These are phyloP conservation scores for Ceramica pisi DNA, from an alignment of 2,888 invertebrate genomes.

Conservation along the genomic window DNA sequence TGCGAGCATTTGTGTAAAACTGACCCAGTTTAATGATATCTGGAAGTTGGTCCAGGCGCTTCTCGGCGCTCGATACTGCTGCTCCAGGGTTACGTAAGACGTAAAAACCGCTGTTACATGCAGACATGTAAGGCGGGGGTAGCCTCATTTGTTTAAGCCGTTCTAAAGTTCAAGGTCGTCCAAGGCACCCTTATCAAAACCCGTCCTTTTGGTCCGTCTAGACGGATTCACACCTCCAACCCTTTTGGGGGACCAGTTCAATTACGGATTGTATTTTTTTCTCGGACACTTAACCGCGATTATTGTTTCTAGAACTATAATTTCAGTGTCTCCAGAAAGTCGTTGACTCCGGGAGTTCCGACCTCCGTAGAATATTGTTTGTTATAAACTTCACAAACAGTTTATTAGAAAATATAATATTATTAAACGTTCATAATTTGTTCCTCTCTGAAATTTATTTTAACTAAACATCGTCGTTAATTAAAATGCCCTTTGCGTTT, in stretches of 20 bases:
- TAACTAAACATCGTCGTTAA: slow-evolving; percentile 64
- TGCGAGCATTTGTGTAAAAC: slow-evolving; percentile 66
- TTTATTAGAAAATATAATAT: slow-evolving; percentile 56
- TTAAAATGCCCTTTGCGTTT: slow-evolving; percentile 67
- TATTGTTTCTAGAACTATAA: slow-evolving; percentile 41
- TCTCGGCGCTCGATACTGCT: slow-evolving; percentile 50
- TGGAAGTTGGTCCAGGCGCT: slow-evolving; percentile 48
- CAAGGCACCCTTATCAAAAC: slow-evolving; percentile 88
- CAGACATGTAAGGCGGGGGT: slow-evolving; percentile 75
- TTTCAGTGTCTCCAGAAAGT: slow-evolving; percentile 43
- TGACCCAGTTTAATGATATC: slow-evolving; percentile 67
- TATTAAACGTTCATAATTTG: slow-evolving; percentile 54
- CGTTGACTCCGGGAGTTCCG: slow-evolving; percentile 43
- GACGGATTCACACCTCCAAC: slow-evolving; percentile 89
- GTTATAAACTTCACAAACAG: slow-evolving; percentile 54
- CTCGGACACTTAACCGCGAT: slow-evolving; percentile 52
- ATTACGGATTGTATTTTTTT: slow-evolving; percentile 80
- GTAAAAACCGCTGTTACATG: slow-evolving; percentile 69
- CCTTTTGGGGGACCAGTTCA: slow-evolving; percentile 85
- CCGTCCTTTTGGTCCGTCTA: slow-evolving; percentile 89
- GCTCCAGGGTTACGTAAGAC: slow-evolving; percentile 52
- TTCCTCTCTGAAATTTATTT: slow-evolving; percentile 54
- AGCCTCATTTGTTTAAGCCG: slow-evolving; percentile 88
- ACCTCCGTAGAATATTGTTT: slow-evolving; percentile 33
- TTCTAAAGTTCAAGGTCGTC: slow-evolving; percentile 88